Base-by-base conservation (phyloP, 2,113 vertebrate genomes). In the Nesoenas mayeri region DNA sequence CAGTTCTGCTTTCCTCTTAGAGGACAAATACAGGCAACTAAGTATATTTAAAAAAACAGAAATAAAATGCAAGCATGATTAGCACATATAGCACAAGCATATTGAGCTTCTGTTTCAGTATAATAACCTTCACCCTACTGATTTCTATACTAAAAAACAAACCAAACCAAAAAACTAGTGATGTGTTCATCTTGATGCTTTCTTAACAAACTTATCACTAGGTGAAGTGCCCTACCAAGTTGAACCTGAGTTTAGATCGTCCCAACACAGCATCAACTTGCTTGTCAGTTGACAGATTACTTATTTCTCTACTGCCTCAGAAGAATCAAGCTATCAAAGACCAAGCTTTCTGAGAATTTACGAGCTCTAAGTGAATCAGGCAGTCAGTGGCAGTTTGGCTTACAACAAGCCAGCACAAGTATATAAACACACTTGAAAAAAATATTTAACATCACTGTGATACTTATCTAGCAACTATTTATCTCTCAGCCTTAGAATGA, bases 81-180 rank as follows among this genome's bases (percentile, higher is more conserved):
- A 65, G 40, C 26, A 54, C 9, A 22, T 5, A 36, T 5, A 78
- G 31, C n/a, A 31, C 5, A 10, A 69, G 29, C 13, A 21, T 32
- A 34, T 38, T 51, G 44, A 36, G 0, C 1, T 25, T 17, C 7
- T 1, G 28, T 28, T 44, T 60, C 26, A 19, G 2, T 54, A 3
- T 11, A 38, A 77, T 10, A 58, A 42, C 24, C 20, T 38, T 18
- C 36, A 47, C 22, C 5, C 32, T 26, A 5, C 11, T 21, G 29
- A 17, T n/a, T 75, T 67, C 67, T 34, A 34, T 3, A 60, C 2
- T 15, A 71, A 57, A 57, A 22, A 31, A 89, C 40, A 40, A 40
- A 36, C 36, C 5, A 40, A 40, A 40, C 40, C 11, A 40, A 40
- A 40, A 5, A 40, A 40, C 10, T 38, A 32, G 4, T 21, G 26